Percentiles rank a stretch among this genome's conserved stretches.
phyloP scores from a whole-genome alignment of 2,888 invertebrate species.

The Ornithoptera alexandrae region DNA sequence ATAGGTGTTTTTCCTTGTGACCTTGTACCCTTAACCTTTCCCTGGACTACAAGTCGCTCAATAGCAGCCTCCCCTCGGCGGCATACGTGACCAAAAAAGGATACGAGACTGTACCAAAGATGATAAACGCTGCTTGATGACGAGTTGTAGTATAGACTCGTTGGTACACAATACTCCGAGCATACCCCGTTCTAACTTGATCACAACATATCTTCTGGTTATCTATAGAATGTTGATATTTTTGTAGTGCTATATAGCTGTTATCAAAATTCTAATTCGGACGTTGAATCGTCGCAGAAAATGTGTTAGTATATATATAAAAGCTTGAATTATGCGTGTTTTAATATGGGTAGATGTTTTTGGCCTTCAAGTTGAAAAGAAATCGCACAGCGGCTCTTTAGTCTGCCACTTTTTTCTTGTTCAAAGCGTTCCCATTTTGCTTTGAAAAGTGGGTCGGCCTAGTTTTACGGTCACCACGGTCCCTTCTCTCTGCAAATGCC shows the following conservation, averaged over 20 bases:
- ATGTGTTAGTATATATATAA: not conserved
- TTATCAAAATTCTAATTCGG: not conserved
- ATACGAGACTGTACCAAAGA: no score
- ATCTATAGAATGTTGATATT: not conserved
- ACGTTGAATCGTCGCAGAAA: not conserved
- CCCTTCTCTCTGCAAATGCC: slow-evolving; percentile 19
- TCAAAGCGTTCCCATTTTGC: slow-evolving; percentile 25
- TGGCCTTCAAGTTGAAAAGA: slow-evolving; percentile 1
- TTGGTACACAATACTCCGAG: no score
- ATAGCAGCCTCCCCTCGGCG: no score
- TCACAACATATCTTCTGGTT: no score
- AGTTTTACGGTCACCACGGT: slow-evolving; percentile 27
- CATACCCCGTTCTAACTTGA: no score
- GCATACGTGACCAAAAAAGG: no score
- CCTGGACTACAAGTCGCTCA: no score
- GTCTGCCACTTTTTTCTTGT: slow-evolving; percentile 22
- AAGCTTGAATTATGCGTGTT: not conserved
- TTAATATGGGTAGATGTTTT: not conserved
- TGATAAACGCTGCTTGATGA: no score
- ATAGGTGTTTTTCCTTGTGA: no score
- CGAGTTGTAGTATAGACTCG: no score
- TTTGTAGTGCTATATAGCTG: not conserved
- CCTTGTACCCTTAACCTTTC: no score
- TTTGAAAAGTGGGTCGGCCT: slow-evolving; percentile 28
- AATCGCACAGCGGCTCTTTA: slow-evolving; percentile 17